phyloP scores from a whole-genome alignment of 1,140 invertebrate species.

The Rhopalosiphum padi region DNA sequence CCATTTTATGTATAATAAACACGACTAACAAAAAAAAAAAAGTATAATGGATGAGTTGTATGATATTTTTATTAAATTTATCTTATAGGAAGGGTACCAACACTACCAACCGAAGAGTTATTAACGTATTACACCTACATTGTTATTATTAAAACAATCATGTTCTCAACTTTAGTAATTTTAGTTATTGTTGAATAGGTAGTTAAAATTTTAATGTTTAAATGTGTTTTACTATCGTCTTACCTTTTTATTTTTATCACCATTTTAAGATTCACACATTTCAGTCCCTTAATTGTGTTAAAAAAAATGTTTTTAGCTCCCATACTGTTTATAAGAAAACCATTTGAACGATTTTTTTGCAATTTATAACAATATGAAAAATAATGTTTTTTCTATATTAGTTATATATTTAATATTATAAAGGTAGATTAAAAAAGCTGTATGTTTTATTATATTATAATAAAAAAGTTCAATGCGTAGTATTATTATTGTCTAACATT shows the following conservation, averaged over 20 bases:
- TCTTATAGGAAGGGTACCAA: neutral
- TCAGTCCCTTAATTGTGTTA: neutral
- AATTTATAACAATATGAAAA: neutral
- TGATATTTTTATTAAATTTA: neutral
- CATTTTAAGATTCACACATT: neutral
- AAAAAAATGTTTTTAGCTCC: neutral
- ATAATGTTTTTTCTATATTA: neutral
- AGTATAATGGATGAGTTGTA: neutral
- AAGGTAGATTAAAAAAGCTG: too few relatives aligned
- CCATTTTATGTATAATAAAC: neutral
- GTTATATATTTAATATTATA: neutral
- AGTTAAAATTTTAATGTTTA: neutral
- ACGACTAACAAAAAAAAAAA: neutral
- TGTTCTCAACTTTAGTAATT: neutral
- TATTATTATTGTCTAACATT: neutral
- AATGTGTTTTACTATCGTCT: neutral
- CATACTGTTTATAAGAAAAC: neutral
- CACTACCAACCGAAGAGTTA: neutral
- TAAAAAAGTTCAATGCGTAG: neutral
- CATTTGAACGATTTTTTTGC: neutral
- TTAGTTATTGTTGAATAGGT: neutral
- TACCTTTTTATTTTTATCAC: neutral
- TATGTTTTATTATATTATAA: neutral
- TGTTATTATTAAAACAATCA: neutral
- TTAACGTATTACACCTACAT: neutral